Evolutionary conservation across 2,888 invertebrate species (phyloP).

Genomic region (Amblyteles armatorius): DNA sequence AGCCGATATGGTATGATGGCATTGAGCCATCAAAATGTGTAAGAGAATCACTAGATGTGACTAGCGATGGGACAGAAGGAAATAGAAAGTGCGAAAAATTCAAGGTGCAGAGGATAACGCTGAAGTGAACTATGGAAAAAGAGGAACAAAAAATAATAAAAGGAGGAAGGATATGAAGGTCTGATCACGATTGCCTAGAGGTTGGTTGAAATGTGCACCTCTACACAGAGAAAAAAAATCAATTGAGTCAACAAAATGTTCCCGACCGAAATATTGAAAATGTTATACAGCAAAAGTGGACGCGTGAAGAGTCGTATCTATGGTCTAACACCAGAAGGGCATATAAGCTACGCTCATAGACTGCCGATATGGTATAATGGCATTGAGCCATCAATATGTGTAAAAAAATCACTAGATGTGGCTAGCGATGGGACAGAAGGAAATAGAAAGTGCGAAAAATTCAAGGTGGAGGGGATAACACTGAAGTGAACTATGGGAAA

Average conservation of each 20-base stretch:
- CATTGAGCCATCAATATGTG: neutral
- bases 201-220: too few species aligned
- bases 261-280: too few species aligned
- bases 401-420: neutral
- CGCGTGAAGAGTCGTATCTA: too few species aligned
- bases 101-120: neutral
- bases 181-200: too few species aligned
- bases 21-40: too few species aligned
- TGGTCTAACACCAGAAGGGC: too few species aligned
- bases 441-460: slow-evolving; percentile 56
- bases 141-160: neutral
- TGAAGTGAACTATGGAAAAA: neutral
- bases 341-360: too few species aligned
- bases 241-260: too few species aligned
- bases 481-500: neutral
- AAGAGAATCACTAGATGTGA: neutral
- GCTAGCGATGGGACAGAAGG: neutral
- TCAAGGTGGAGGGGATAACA: neutral
- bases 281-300: too few species aligned
- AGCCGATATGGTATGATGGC: too few species aligned
- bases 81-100: slow-evolving; percentile 56
- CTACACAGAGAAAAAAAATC: too few species aligned
- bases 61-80: neutral
- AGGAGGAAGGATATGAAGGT: neutral
- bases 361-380: too few species aligned